Base-by-base conservation (phyloP, 2,797 vertebrate genomes). In the Phoebastria nigripes region DNA sequence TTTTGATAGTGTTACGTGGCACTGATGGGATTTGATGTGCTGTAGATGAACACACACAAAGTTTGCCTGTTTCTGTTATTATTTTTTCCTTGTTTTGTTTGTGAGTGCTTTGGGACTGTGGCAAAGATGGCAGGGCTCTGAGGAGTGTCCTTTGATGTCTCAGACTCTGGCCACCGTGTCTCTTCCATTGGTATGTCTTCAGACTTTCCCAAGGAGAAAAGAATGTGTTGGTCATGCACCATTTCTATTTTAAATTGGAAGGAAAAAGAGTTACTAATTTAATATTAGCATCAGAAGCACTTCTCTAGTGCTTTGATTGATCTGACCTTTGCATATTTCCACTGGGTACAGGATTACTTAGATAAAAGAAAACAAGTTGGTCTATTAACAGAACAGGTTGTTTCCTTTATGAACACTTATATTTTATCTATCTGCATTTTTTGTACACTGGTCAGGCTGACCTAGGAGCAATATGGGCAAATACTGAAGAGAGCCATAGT, bases 141-240 rank as follows among this genome's bases (percentile, higher is more conserved):
- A 69, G 11, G 25, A 87, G 21, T 3, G 0, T 65, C 37, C 71
- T 92, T 94, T 89, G 88, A 85, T 92, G 86, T 95, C 56, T 92
- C 29, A 12, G 81, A 29, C 15, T 89, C 39, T 71, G 67, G 52
- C 29, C 26, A 41, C 56, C 16, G 9, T 26, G 46, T 90, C 37
- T 85, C 7, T 74, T 77, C 56, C 28, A 8, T 17, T 91, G 56
- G 46, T 83, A 81, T 72, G 61, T 26, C 47, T 71, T 93, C 71
- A 93, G 82, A 90, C 42, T 89, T 96, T 87, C 83, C 71, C 81
- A 87, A 91, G 81, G 74, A 86, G 56, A 58, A 87, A 92, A 93
- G 49, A 90, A 93, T 84, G n/a, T 49, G 12, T 17, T 89, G 63
- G 52, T 82, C 63, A 61, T 85, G 71, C 24, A 61, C 63, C 8